phyloP scores from a whole-genome alignment of 2,797 vertebrate species.

The Halcyon badia region DNA sequence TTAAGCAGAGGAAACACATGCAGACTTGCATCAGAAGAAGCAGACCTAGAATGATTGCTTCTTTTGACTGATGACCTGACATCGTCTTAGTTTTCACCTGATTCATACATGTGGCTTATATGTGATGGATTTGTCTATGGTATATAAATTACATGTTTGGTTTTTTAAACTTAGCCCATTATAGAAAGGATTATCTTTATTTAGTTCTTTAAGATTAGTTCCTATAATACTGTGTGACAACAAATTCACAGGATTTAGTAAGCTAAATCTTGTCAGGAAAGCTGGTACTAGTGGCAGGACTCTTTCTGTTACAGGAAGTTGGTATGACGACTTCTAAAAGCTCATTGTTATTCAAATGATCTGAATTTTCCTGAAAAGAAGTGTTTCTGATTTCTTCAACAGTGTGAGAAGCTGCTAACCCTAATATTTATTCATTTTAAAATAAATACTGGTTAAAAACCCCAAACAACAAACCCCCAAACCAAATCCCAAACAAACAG shows the following conservation, averaged over 20 bases:
- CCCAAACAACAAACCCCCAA: no score
- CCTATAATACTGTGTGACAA: background rate
- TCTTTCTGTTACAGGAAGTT: no score
- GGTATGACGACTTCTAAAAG: background rate
- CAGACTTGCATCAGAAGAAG: background rate
- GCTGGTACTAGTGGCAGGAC: background rate
- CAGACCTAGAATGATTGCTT: background rate
- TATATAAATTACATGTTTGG: background rate
- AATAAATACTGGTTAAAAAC: background rate
- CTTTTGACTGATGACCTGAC: background rate
- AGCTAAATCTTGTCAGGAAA: background rate
- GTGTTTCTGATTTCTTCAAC: background rate
- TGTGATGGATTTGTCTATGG: background rate
- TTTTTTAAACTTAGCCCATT: background rate
- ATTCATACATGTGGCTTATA: background rate
- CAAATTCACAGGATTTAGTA: background rate
- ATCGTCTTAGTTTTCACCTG: background rate
- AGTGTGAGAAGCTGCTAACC: background rate
- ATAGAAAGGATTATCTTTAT: background rate
- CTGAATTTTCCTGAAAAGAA: background rate
- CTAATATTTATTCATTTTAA: background rate
- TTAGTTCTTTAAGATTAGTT: background rate
- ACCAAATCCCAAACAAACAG: background rate
- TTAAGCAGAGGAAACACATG: background rate
- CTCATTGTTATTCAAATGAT: background rate